Percentiles rank a stretch among this genome's conserved stretches.
Evolutionary conservation across 2,888 invertebrate genomes (phyloP).

Genomic region (Gisinianus flammeolus): DNA sequence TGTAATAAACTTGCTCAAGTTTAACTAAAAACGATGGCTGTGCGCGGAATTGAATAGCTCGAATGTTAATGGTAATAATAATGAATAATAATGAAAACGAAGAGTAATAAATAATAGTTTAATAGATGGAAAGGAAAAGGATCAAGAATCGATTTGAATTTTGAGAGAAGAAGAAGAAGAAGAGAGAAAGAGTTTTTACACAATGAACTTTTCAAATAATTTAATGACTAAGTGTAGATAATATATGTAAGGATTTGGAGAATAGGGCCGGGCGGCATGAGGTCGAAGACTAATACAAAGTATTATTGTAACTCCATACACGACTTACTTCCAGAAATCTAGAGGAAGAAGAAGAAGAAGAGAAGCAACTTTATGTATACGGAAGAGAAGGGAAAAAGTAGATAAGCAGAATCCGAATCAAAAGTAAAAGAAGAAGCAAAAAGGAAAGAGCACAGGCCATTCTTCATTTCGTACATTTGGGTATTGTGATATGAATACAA

Average conservation of each 20-base stretch:
- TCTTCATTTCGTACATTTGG: constrained; percentile 41
- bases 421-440: constrained; percentile 6
- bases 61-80: too few relatives aligned
- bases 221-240: constrained; percentile 16
- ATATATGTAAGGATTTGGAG: constrained; percentile 1
- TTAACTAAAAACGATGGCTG: too few relatives aligned
- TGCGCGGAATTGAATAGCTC: too few relatives aligned
- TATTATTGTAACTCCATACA: not conserved
- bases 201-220: constrained; percentile 27
- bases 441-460: constrained; percentile 36
- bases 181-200: not conserved
- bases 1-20: too few relatives aligned
- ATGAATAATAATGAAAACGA: too few relatives aligned
- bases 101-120: not conserved
- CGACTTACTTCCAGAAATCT: not conserved
- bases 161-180: constrained; percentile 1
- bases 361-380: not conserved
- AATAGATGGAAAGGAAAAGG: not conserved
- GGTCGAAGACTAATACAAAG: not conserved
- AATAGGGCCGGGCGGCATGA: not conserved
- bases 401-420: not conserved
- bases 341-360: not conserved
- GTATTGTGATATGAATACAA: constrained; percentile 39
- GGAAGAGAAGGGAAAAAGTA: not conserved
- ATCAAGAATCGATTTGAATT: not conserved